Conservation (phyloP, 2,888 invertebrate genomes). For the Sericinus montela region DNA sequence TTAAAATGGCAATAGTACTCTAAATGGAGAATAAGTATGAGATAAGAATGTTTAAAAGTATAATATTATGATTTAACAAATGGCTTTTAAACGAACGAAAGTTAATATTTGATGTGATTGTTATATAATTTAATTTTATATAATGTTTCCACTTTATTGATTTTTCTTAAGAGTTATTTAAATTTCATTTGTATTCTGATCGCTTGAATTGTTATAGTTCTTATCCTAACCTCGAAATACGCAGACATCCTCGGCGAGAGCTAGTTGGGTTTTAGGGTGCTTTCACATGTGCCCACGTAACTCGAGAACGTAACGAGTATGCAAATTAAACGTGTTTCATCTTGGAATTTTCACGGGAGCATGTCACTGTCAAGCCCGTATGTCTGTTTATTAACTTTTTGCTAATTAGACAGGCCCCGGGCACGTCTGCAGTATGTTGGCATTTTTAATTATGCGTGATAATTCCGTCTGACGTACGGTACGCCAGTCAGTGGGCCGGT, state of each 20-base stretch:
- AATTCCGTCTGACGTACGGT: constrained; percentile 51
- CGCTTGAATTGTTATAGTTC: constrained; percentile 10
- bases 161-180: neutral
- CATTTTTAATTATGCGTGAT: constrained; percentile 76
- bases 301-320: constrained; percentile 50
- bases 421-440: constrained; percentile 71
- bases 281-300: constrained; percentile 32
- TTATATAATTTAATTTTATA: no score
- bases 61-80: no score
- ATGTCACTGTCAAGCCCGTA: constrained; percentile 72
- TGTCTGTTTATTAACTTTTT: constrained; percentile 78
- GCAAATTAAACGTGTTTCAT: constrained; percentile 77
- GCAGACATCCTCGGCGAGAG: constrained; percentile 15
- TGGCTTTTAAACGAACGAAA: no score
- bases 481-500: constrained; percentile 36
- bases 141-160: no score
- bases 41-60: no score
- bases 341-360: constrained; percentile 75
- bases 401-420: constrained; percentile 72
- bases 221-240: constrained; percentile 11
- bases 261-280: constrained; percentile 17
- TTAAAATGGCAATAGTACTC: no score
- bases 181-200: constrained; percentile 8
- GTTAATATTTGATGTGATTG: no score
- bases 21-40: no score